Conservation (phyloP, 1,140 invertebrate species). For the Bilobella aurantiaca region DNA sequence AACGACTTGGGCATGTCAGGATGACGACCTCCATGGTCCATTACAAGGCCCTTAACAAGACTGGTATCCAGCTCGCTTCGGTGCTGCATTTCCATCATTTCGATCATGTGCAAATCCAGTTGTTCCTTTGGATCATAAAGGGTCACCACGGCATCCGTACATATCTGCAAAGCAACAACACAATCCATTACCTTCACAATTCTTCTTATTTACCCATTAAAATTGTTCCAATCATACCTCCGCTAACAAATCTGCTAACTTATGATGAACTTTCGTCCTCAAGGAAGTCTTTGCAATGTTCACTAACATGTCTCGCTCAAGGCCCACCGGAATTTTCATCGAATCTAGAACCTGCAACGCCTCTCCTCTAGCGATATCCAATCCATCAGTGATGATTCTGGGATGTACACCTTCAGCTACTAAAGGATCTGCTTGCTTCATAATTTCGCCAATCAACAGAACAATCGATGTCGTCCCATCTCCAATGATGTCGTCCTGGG, state of each 20-base stretch:
- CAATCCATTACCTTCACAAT: background rate
- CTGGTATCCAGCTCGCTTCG: slow-evolving; percentile 87
- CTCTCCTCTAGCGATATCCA: slow-evolving; percentile 77
- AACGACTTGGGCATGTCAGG: slow-evolving; percentile 98
- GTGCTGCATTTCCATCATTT: slow-evolving; percentile 98
- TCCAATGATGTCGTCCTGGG: slow-evolving; percentile 96
- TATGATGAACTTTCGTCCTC: slow-evolving; percentile 79
- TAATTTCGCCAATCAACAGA: slow-evolving; percentile 87
- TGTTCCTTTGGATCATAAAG: slow-evolving; percentile 59
- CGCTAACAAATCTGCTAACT: slow-evolving; percentile 77
- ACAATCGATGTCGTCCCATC: slow-evolving; percentile 99
- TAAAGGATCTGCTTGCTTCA: slow-evolving; percentile 93
- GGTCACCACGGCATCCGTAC: slow-evolving; percentile 77
- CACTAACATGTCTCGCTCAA: slow-evolving; percentile 64
- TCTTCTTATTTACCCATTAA: background rate
- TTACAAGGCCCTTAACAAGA: slow-evolving; percentile 78
- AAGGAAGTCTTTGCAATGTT: slow-evolving; percentile 83
- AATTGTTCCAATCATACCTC: slow-evolving; percentile 51
- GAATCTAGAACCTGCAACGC: slow-evolving; percentile 78
- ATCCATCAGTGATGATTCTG: slow-evolving; percentile 88
- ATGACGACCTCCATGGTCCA: slow-evolving; percentile 95
- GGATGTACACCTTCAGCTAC: slow-evolving; percentile 92
- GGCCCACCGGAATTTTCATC: slow-evolving; percentile 68
- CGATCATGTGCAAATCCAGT: slow-evolving; percentile 95
- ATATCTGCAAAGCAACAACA: slow-evolving; percentile 46